These are phyloP conservation scores for Cirrhinus molitorella DNA, from an alignment of 2,797 vertebrate genomes.

Conservation along the genomic window DNA sequence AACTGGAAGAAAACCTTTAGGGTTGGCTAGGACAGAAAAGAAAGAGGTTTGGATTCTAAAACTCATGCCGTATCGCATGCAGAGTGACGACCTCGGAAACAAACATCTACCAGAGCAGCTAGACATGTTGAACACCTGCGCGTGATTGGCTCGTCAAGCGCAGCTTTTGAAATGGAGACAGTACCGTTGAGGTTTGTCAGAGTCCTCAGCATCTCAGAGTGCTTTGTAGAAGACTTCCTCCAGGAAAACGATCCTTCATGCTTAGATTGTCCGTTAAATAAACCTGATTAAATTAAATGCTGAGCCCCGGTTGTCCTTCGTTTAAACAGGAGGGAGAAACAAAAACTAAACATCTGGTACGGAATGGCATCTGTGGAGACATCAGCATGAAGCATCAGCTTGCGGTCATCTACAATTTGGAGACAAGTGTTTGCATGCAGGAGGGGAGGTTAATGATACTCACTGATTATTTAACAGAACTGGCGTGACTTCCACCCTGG, in stretches of 20 bases:
- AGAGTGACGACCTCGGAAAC: slow-evolving; percentile 47
- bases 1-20: slow-evolving; percentile 43
- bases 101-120: slow-evolving; percentile 56
- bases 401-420: neutral
- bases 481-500: slow-evolving; percentile 99
- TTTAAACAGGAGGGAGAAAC: slow-evolving; percentile 43
- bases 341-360: slow-evolving; percentile 28
- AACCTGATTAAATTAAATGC: slow-evolving; percentile 62
- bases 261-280: slow-evolving; percentile 65
- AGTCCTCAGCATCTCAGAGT: slow-evolving; percentile 41
- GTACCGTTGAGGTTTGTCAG: slow-evolving; percentile 60
- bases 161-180: slow-evolving; percentile 56
- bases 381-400: neutral
- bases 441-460: slow-evolving; percentile 66
- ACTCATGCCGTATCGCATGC: slow-evolving; percentile 65
- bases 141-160: slow-evolving; percentile 46
- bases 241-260: slow-evolving; percentile 59
- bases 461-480: slow-evolving; percentile 86
- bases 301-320: slow-evolving; percentile 56
- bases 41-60: slow-evolving; percentile 53
- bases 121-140: slow-evolving; percentile 50
- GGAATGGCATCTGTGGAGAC: slow-evolving; percentile 51
- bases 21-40: slow-evolving; percentile 42
- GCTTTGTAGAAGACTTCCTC: slow-evolving; percentile 56
- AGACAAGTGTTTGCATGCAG: fast-evolving